A percentile compares a stretch with the other conserved stretches of the same genome.
Evolutionary conservation across 2,888 invertebrate species (phyloP).

Genomic region (Drosophila melanosoma): DNA sequence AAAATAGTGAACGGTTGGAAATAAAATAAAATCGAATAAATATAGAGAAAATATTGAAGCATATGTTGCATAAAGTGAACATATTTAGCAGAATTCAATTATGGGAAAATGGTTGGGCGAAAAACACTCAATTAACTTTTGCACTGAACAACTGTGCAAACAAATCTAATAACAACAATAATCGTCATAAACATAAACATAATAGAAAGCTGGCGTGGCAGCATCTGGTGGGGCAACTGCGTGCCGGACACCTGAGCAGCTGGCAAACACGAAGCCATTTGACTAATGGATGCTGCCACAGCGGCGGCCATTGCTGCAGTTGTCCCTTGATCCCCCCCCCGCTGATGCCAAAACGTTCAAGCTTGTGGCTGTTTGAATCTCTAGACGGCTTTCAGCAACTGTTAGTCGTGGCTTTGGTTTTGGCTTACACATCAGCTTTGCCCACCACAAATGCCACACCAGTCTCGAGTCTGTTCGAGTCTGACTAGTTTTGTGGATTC

Average conservation of each 20-base stretch:
- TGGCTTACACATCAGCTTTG: slow-evolving; percentile 39
- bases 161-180: slow-evolving; percentile 74
- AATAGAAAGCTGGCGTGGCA: slow-evolving; percentile 40
- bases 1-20: background rate
- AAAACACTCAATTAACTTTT: slow-evolving; percentile 75
- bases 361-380: slow-evolving; percentile 38
- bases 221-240: slow-evolving; percentile 33
- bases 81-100: slow-evolving; percentile 64
- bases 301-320: slow-evolving; percentile 30
- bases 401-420: slow-evolving; percentile 62
- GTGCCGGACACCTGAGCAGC: slow-evolving; percentile 43
- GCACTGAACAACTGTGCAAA: slow-evolving; percentile 38
- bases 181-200: slow-evolving; percentile 67
- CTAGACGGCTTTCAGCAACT: slow-evolving; percentile 65
- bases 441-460: slow-evolving; percentile 2
- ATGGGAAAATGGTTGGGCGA: slow-evolving; percentile 52
- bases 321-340: slow-evolving; percentile 14
- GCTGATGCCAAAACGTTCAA: slow-evolving; percentile 3
- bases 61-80: background rate
- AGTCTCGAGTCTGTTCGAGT: slow-evolving; percentile 13
- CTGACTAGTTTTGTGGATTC: slow-evolving; percentile 72
- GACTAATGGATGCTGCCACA: slow-evolving; percentile 66
- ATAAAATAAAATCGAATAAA: background rate
- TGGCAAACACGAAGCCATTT: slow-evolving; percentile 60
- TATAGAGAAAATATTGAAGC: background rate